Base-by-base conservation (phyloP, 2,797 vertebrate species). In the Mormyrus hasselquistii region DNA sequence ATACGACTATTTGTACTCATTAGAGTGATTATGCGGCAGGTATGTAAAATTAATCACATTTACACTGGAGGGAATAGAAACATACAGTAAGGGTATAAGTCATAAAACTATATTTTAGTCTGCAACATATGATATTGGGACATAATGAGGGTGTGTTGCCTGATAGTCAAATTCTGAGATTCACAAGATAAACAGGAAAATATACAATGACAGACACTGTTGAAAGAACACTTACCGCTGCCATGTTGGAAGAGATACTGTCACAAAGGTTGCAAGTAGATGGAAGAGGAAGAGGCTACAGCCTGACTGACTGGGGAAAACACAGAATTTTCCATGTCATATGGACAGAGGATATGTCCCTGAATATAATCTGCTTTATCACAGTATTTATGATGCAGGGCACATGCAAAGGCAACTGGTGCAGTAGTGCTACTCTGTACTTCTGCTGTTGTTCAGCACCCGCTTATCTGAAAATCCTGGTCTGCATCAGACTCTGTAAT, bases 181-280 rank as follows among this genome's bases (percentile, higher is more conserved):
- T 29, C 79, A 25, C 59, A 88, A 62, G 29, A 14, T 84, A 65
- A 79, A 44, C 38, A n/a, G 73, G 19, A 79, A 57, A 89, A 41
- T 10, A 22, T 41, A 84, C 34, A 86, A 14, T 49, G 41, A 65
- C 41, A 49, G 22, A 87, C 3, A 0, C 29, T 29, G 0, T 5
- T 34, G 16, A 22, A 16, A 14, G 2, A 1, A 29, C 9, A 95
- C 96, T 96, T 92, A 97, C 96, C 41, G 95, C 95, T 94, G 96
- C 96, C 96, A 97, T 96, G 91, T 90, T 95, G 34, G 87, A 29
- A 88, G 57, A 88, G 91, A 79, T 84, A 29, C 12, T 10, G 73
- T 92, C 90, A 92, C 89, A 90, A 89, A 92, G 90, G 10, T 44
- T 91, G 3, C 47, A 89, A 92, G 62, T 41, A 87, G 88, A 86